Evolutionary conservation across 2,888 invertebrate species (phyloP), one percentile per base, ranked within the genome.

Genomic region (Ernsta delagoae): DNA sequence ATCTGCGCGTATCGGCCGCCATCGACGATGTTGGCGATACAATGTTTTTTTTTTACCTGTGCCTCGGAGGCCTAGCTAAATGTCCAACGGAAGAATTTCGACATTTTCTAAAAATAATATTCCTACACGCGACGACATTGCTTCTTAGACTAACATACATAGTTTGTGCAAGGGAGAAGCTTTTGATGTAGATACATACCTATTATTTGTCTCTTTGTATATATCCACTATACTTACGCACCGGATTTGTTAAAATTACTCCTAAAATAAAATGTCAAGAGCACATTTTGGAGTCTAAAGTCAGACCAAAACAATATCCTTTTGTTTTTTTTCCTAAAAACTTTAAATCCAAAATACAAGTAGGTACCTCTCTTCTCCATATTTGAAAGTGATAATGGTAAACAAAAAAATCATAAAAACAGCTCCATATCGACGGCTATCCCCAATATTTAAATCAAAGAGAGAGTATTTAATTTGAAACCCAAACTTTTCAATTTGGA

Each of bases 1-100:
- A 82, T 81, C 82, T 81, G 81, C 78, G 79, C 75, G 79, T 80
- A 81, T 82, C 82, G 77, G 77, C 72, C 74, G 73, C 75, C 77
- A 79, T 80, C 79, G 79, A 76, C 78, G 78, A 59, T 59, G 59
- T 79, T 78, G 78, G 72, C 79, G 79, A 79, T 80, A 75, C 70
- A 39, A 73, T 59, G 65, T 16, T 66, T 71, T 74, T 71, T 74
- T 48, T 80, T 78, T 77, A 67, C 60, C 60, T 60, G 66, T 50
- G 50, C 66, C 65, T 59, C 48, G 11, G 65, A 59, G 65, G 65
- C 65, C 65, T 53, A 59, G 54, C 62, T 16, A 53, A 34, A 39
- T 12, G 65, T 45, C 59, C 65, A 59, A 65, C 65, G 59, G 56
- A 53, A 43, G 24, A 45, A 34, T 65, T 65, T 65, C 36, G 57